Percentiles rank a stretch among this genome's conserved stretches.
These are phyloP conservation scores for Saxicola maurus DNA, from an alignment of 2,797 vertebrate species.

Conservation along the genomic window DNA sequence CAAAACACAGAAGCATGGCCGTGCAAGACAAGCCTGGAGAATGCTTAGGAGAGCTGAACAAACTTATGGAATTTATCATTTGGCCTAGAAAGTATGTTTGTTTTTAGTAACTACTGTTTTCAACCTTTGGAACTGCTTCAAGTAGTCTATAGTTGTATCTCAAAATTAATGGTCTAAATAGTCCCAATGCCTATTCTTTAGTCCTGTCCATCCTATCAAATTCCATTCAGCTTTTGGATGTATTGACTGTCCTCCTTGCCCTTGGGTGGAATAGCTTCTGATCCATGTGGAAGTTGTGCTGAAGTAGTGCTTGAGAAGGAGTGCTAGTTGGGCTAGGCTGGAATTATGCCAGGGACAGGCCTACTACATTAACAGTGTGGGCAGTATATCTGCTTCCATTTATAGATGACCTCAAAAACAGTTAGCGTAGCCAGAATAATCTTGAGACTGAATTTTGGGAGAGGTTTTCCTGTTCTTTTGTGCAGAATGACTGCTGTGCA, in stretches of 20 bases:
- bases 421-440: background rate
- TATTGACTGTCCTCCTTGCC: background rate
- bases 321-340: background rate
- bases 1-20: background rate
- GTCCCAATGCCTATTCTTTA: background rate
- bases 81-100: background rate
- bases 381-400: background rate
- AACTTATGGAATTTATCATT: background rate
- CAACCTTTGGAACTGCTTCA: background rate
- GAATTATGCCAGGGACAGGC: background rate
- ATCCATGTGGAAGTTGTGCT: too few relatives aligned
- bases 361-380: background rate
- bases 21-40: background rate
- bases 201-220: background rate
- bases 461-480: background rate
- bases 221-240: background rate
- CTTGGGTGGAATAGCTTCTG: background rate
- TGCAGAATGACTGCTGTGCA: background rate
- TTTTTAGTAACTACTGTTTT: background rate
- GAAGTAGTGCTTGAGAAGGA: background rate
- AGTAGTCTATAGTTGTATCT: background rate
- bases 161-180: background rate
- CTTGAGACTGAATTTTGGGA: background rate
- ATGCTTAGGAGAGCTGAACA: background rate
- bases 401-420: background rate